These are phyloP conservation scores for Drosophila rellima DNA, from an alignment of 2,888 invertebrate species.

Conservation along the genomic window DNA sequence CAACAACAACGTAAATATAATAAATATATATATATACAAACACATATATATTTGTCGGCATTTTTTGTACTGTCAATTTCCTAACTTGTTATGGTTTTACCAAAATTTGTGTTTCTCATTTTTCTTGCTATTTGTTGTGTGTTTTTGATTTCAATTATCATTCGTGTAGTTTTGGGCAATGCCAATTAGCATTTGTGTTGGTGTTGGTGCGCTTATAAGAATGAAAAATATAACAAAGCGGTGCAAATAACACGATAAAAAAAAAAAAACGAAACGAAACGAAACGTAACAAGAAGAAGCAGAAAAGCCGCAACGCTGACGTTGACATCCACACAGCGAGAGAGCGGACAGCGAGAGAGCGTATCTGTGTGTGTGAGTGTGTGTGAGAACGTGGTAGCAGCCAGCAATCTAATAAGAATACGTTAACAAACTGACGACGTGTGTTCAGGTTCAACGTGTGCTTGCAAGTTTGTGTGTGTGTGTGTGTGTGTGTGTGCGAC, in stretches of 20 bases:
- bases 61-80: conserved; percentile 43
- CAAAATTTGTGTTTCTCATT: conserved; percentile 36
- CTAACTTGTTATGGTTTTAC: conserved; percentile 25
- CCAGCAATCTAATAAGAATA: conserved; percentile 63
- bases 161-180: conserved; percentile 49
- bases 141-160: conserved; percentile 27
- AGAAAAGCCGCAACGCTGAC: conserved; percentile 80
- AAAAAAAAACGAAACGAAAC: conserved; percentile 17
- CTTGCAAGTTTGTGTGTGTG: conserved; percentile 7
- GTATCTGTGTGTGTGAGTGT: conserved; percentile 7
- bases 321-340: conserved; percentile 59
- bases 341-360: conserved; percentile 16
- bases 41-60: conserved; percentile 46
- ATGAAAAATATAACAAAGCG: conserved; percentile 68
- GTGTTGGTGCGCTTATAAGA: conserved; percentile 58
- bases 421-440: conserved; percentile 80
- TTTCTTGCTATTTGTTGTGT: conserved; percentile 20
- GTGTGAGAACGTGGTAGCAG: conserved; percentile 58
- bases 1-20: conserved; percentile 21
- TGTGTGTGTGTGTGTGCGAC: conserved; percentile 11
- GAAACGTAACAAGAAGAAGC: conserved; percentile 69
- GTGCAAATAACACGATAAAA: conserved; percentile 65
- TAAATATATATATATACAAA: conserved; percentile 54
- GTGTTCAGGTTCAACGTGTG: conserved; percentile 48
- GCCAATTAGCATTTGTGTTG: conserved; percentile 63